Base-by-base conservation (phyloP, 2,888 invertebrate species). In the Drosophila flavopinicola region DNA sequence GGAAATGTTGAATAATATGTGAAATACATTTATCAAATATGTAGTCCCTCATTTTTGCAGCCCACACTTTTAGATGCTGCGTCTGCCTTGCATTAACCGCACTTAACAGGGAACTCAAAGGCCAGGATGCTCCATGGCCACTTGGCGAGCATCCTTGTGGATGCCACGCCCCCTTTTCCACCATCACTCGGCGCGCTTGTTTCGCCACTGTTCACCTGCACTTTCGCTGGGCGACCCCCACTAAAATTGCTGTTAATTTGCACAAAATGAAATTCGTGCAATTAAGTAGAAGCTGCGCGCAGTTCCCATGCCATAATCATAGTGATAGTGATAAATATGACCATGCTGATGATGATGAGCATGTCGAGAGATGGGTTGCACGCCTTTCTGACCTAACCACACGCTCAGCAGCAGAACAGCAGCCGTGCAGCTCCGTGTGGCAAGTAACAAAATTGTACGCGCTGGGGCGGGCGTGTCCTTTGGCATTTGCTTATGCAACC, bases 211-310 rank as follows among this genome's bases (percentile, higher is more conserved):
- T 47, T 32, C 56, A 63, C 53, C 59, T 70, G 70, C 73, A 68
- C 72, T 59, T 67, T 65, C 54, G 42, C 56, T 38, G 61, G 64
- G 65, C 60, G 83, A 76, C 76, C 68, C 69, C 60, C 52, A 47
- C 66, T 78, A 66, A 88, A 88, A 90, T 88, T 89, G 88, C 78
- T 88, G 89, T 89, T 90, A 89, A 88, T 89, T 90, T 89, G 84
- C 75, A 78, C 83, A 78, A 88, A 90, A 90, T 89, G 89, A 88
- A 90, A 88, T 89, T 90, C 89, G 78, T 88, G 89, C 89, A 90
- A 90, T 89, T 90, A 90, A 76, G 86, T 76, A 74, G 83, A 87
- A 80, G 78, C 68, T 59, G 66, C 61, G 41, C 38, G 37, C 45
- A 42, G 56, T 63, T 41, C 39, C 65, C 42, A 27, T 38, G 58